phyloP scores from a whole-genome alignment of 2,797 vertebrate species.

The Syngnathus acus region DNA sequence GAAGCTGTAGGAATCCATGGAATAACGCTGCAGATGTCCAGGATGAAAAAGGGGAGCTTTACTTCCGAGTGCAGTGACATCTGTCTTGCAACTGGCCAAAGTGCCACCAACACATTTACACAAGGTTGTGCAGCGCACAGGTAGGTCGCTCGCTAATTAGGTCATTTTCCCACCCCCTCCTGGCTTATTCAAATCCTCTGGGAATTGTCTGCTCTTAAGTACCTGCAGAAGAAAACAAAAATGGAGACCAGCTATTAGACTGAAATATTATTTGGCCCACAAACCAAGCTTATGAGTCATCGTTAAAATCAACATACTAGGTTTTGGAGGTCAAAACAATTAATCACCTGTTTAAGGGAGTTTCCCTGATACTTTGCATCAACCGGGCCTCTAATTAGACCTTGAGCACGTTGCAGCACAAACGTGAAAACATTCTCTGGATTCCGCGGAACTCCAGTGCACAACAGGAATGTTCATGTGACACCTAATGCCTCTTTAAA shows the following conservation, averaged over 20 bases:
- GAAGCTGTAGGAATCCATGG: conserved; percentile 74
- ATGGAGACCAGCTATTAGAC: conserved; percentile 25
- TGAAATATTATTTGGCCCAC: background rate
- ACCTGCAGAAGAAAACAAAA: conserved; percentile 48
- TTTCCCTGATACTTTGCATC: conserved; percentile 28
- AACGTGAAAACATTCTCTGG: conserved; percentile 56
- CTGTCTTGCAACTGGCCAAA: conserved; percentile 31
- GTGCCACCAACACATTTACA: conserved; percentile 32
- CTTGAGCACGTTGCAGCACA: conserved; percentile 34
- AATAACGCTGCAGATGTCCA: conserved; percentile 37
- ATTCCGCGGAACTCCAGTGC: conserved; percentile 56
- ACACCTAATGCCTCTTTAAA: conserved; percentile 42
- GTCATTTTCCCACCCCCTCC: conserved; percentile 45
- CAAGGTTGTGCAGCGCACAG: conserved; percentile 25
- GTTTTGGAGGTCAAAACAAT: conserved; percentile 29
- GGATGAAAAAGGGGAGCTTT: conserved; percentile 32
- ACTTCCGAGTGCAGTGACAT: conserved; percentile 21
- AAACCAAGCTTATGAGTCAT: background rate
- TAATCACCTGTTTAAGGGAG: conserved; percentile 38
- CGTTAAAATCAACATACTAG: too few relatives aligned
- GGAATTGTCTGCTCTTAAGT: conserved; percentile 19
- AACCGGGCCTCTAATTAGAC: conserved; percentile 45
- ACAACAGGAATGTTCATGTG: conserved; percentile 62
- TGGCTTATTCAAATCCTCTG: conserved; percentile 26
- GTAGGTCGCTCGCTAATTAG: conserved; percentile 18